Evolutionary conservation across 64 coral and sea anemone genomes (phyloP).

Genomic region (Montipora cactus): DNA sequence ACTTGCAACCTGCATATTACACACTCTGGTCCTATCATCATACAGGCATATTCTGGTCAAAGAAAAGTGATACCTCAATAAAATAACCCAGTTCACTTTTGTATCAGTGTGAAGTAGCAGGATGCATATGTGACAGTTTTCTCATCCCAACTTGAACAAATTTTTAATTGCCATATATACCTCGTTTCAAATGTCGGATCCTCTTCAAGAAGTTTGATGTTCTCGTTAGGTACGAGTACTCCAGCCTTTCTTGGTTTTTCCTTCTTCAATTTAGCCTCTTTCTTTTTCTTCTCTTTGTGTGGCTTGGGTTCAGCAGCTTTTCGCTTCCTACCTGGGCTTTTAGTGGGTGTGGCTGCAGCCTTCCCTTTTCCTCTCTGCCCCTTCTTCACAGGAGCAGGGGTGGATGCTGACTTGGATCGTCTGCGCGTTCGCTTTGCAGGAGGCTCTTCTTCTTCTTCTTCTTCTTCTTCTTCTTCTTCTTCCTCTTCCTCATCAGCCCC

Average conservation of each 20-base stretch:
- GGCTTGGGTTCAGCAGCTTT: slow-evolving; percentile 65
- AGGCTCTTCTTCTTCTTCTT: slow-evolving; percentile 65
- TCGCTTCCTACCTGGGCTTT: slow-evolving; percentile 47
- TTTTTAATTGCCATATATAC: slow-evolving; percentile 40
- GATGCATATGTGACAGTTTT: neutral
- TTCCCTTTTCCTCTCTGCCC: slow-evolving; percentile 61
- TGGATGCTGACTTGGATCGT: slow-evolving; percentile 35
- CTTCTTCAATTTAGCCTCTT: slow-evolving; percentile 46
- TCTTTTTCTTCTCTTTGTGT: slow-evolving; percentile 71
- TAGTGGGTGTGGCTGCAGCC: slow-evolving; percentile 40
- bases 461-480: slow-evolving; percentile 43
- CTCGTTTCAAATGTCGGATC: slow-evolving; percentile 92
- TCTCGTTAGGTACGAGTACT: slow-evolving; percentile 67
- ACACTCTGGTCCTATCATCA: too few relatives aligned
- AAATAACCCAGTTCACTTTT: too few relatives aligned
- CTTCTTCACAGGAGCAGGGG: slow-evolving; percentile 54
- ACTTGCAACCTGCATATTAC: too few relatives aligned
- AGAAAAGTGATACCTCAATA: too few relatives aligned
- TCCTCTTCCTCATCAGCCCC: slow-evolving; percentile 19
- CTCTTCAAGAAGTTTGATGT: slow-evolving; percentile 70
- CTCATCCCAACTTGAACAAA: neutral
- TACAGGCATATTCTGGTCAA: too few relatives aligned
- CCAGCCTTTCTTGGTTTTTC: slow-evolving; percentile 80
- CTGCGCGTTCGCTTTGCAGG: slow-evolving; percentile 82
- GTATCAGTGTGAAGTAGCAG: too few relatives aligned